Conservation (phyloP, 2,113 vertebrate species). For the Calyptomena viridis region DNA sequence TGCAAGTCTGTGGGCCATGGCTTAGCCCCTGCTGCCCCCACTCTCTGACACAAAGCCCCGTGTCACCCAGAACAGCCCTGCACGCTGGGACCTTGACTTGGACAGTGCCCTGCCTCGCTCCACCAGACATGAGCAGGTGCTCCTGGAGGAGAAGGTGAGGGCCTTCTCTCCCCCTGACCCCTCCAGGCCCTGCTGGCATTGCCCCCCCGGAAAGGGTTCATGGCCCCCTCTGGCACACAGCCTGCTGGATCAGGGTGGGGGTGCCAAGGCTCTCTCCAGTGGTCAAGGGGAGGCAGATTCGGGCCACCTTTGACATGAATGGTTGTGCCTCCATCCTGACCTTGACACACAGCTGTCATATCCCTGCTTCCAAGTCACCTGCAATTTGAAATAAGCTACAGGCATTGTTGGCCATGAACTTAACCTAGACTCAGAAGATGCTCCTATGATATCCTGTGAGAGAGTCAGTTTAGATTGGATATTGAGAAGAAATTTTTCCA, state of each 20-base stretch:
- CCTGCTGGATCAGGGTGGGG: background rate
- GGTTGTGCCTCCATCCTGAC: background rate
- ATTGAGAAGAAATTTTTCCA: background rate
- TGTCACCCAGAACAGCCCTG: background rate
- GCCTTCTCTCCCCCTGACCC: background rate
- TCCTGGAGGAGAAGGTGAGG: conserved; percentile 66
- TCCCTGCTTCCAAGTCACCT: background rate
- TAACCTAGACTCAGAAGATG: fast-evolving
- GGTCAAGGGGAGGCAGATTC: background rate
- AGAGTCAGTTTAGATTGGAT: background rate
- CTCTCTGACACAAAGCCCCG: background rate
- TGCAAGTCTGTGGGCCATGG: fast-evolving
- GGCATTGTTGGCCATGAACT: background rate
- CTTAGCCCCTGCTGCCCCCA: fast-evolving
- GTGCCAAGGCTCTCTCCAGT: background rate
- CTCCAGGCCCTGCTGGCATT: background rate
- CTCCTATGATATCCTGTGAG: background rate
- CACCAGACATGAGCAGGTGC: background rate
- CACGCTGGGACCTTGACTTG: background rate
- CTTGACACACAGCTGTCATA: background rate
- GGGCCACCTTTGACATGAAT: fast-evolving
- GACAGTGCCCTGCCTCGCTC: background rate
- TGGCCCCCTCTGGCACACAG: fast-evolving
- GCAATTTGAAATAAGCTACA: background rate
- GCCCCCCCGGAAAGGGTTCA: background rate